These are phyloP conservation scores for Dryobates pubescens DNA, from an alignment of 2,797 vertebrate species.

Conservation along the genomic window DNA sequence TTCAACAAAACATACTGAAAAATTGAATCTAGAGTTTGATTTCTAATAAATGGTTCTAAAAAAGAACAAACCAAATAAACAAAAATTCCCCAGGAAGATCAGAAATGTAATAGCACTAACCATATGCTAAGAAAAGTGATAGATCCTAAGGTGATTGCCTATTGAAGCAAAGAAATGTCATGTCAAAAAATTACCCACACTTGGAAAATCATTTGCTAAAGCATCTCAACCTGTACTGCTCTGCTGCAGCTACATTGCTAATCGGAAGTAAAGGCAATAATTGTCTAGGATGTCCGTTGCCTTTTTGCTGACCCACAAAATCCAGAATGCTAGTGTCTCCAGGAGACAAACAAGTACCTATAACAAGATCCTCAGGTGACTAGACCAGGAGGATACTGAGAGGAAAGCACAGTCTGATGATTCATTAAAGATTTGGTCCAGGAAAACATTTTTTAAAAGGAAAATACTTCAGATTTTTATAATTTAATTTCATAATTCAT, in stretches of 20 bases:
- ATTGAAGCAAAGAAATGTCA: conserved; percentile 44
- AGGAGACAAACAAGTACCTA: background rate
- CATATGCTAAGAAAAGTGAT: background rate
- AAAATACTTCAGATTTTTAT: background rate
- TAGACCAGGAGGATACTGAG: background rate
- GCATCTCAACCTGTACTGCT: conserved; percentile 31
- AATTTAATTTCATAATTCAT: background rate
- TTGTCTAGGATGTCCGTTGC: conserved; percentile 8
- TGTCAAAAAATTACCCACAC: conserved; percentile 10
- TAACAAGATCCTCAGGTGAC: background rate
- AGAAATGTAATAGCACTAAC: background rate
- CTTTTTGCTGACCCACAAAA: conserved; percentile 29
- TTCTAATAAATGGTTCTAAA: background rate
- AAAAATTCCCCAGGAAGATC: background rate
- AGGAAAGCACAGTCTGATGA: background rate
- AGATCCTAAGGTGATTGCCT: conserved; percentile 30
- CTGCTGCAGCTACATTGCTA: conserved; percentile 1
- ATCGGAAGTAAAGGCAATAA: conserved; percentile 19
- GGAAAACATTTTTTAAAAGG: background rate
- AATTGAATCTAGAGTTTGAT: background rate
- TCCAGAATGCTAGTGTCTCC: background rate
- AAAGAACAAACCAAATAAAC: background rate
- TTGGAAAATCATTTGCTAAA: conserved; percentile 51
- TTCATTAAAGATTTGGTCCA: background rate
- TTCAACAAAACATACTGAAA: background rate